These are phyloP conservation scores for Prolemur simus DNA, from an alignment of 2,113 vertebrate genomes.

Conservation along the genomic window DNA sequence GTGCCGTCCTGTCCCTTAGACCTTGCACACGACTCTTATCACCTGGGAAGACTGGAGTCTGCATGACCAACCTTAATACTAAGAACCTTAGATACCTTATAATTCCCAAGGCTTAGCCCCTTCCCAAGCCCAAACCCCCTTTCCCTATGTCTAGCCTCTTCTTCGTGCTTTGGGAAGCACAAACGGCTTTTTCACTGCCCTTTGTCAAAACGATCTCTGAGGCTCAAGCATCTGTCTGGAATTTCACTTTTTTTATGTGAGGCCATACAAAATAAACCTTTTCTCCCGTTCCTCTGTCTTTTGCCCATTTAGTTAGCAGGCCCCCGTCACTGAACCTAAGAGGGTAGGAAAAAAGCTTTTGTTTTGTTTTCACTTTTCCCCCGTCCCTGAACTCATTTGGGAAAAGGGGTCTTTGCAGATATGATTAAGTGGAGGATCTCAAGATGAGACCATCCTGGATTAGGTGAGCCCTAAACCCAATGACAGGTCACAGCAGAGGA, in stretches of 20 bases:
- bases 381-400: no score
- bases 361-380: no score
- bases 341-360: not conserved
- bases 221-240: not conserved
- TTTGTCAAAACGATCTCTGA: not conserved
- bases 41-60: not conserved
- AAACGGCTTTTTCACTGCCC: no score
- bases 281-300: not conserved
- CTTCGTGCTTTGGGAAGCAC: no score
- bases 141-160: fast-evolving
- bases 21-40: fast-evolving
- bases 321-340: fast-evolving
- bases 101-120: no score
- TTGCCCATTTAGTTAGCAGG: not conserved
- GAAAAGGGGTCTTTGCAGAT: no score
- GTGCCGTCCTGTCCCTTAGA: fast-evolving
- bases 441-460: no score
- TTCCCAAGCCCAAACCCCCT: not conserved
- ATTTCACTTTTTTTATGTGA: not conserved
- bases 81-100: fast-evolving
- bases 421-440: no score
- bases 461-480: no score
- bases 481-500: no score
- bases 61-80: fast-evolving
- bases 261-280: not conserved